phyloP scores from a whole-genome alignment of 1,140 invertebrate genomes.

The Ylistrum balloti region DNA sequence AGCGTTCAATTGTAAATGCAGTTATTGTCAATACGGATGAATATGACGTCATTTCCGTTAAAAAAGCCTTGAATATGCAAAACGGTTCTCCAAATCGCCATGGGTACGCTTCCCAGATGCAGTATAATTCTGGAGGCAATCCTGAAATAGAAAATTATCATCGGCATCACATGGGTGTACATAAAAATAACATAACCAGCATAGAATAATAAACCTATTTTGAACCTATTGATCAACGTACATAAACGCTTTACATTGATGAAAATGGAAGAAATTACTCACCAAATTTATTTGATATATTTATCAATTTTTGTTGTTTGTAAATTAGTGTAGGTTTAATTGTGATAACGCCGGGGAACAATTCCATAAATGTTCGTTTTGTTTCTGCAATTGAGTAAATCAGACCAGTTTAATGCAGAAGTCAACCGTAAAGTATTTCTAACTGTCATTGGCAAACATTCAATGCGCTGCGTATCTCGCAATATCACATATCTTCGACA shows the following conservation, averaged over 20 bases:
- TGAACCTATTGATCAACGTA: too few species aligned
- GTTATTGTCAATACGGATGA: slow-evolving; percentile 96
- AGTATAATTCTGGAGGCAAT: slow-evolving; percentile 92
- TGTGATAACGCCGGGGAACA: background rate
- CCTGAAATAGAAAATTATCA: slow-evolving; percentile 82
- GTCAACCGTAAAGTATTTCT: background rate
- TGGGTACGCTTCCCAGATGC: slow-evolving; percentile 93
- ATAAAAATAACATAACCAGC: too few species aligned
- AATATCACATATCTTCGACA: background rate
- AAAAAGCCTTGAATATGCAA: slow-evolving; percentile 91
- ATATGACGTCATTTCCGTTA: slow-evolving; percentile 95
- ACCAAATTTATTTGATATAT: too few species aligned
- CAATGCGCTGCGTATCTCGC: background rate
- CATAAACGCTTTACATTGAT: too few species aligned
- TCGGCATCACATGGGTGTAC: too few species aligned
- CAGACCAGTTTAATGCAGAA: background rate
- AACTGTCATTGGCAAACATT: slow-evolving; percentile 1
- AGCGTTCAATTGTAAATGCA: slow-evolving; percentile 96
- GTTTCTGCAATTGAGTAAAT: background rate
- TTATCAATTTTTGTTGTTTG: too few species aligned
- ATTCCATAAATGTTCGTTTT: background rate
- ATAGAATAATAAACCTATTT: too few species aligned
- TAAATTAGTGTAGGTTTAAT: background rate
- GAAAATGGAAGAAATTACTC: too few species aligned
- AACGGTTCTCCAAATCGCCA: slow-evolving; percentile 94